Evolutionary conservation across 2,113 vertebrate species (phyloP), one percentile per base, ranked within the genome.

Genomic region (Xenopus borealis): DNA sequence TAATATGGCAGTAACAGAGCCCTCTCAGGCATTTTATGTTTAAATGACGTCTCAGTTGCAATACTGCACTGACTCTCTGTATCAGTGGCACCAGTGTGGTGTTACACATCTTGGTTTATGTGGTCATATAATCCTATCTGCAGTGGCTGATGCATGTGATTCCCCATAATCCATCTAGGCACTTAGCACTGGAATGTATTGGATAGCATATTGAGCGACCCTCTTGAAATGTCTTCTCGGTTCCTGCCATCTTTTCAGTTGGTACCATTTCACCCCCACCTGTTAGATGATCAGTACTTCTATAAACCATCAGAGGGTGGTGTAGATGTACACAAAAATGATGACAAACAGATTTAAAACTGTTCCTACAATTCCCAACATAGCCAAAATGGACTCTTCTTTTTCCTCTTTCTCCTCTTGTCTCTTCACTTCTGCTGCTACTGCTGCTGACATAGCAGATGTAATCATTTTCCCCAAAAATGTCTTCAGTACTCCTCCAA

Each of bases 311-410:
- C 90, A 95, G 83, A 95, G 82, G 50, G 92, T 96, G 62, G 93
- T 95, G 79, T 94, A 96, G 82, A 96, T 92, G 80, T 95, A 95
- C 76, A 95, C 93, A 82, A 94, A 96, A 79, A 95, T 88, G 8
- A 94, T 95, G 79, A 95, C 94, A 76, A 95, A 94, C 50, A 96
- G 89, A 86, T 96, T 96, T 20, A 96, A 89, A 81, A 95, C 89
- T 71, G 91, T 98, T 81, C 94, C 94, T 67, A 92, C 85, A 81
- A 97, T 96, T 71, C 94, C 94, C 66, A 95, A 85, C 84, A 94
- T 79, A 67, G 93, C 94, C 87, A 96, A 86, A 82, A 95, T 90
- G 83, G 93, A 95, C 85, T 95, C 94, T 84, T 95, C 93, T 82
- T 92, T 93, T 84, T 97, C 94, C 81, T 95, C 94, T 85, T 95